Percentiles rank a stretch among this genome's conserved stretches.
Conservation (phyloP, 1,140 invertebrate genomes). For the Heliconius hewitsoni region DNA sequence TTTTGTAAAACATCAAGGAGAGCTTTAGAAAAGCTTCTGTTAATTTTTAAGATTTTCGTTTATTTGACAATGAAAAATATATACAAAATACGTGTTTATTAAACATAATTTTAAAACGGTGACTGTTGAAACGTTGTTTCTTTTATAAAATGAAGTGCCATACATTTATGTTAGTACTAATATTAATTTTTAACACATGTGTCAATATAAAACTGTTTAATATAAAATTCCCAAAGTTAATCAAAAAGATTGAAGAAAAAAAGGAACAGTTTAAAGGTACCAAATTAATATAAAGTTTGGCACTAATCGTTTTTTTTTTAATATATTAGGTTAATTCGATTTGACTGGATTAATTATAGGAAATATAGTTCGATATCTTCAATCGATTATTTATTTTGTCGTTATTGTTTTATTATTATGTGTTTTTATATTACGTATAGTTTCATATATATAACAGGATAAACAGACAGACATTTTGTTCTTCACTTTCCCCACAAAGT, state of each 20-base stretch:
- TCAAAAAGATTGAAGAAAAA: constrained; percentile 22
- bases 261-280: constrained; percentile 16
- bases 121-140: neutral
- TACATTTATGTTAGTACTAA: neutral
- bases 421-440: no score
- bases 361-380: no score
- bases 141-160: neutral
- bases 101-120: neutral
- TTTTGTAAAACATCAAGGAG: neutral
- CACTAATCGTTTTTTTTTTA: no score
- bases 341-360: no score
- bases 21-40: neutral
- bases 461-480: no score
- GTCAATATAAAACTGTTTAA: constrained; percentile 19
- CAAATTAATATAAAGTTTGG: neutral
- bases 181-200: constrained; percentile 10
- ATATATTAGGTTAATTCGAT: no score
- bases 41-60: neutral
- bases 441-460: no score
- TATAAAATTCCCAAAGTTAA: constrained; percentile 25
- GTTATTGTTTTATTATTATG: no score
- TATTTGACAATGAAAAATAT: neutral
- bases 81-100: neutral
- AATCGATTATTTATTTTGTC: no score
- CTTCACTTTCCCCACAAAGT: no score